Evolutionary conservation across 2,888 invertebrate species (phyloP), one percentile per base, ranked within the genome.

Genomic region (Synergus laeviventris): DNA sequence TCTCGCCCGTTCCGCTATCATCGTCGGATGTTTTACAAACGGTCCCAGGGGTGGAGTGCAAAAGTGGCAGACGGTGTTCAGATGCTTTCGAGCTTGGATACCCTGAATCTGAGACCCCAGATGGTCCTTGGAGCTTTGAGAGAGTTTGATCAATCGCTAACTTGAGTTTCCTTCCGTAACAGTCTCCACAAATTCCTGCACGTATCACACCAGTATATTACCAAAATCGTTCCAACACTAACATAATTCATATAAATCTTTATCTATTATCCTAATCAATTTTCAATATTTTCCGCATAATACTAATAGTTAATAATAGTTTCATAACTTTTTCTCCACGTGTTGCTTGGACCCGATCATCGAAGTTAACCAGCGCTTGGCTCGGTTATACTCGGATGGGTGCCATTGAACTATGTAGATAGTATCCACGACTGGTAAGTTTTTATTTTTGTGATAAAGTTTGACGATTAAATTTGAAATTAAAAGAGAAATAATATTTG

Each of bases 61-160:
- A 70, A 70, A 49, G 70, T 49, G 70, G 49, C 31, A 70, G 49
- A 49, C 70, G n/a, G 36, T 18, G 70, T 70, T 70, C 70, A 70
- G 70, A 70, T 49, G 70, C 36, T 70, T 24, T 36, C 70, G 31
- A 70, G 49, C 70, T 70, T 49, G 49, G 49, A 54, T 70, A 49
- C 49, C 70, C 45, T 70, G 70, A 70, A 70, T 70, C 70, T 70
- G 45, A 70, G 49, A 70, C 70, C 36, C 49, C 49, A 70, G 70
- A 36, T 49, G 49, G 49, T 49, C 70, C 70, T 70, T 70, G n/a
- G 70, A 70, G 70, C 70, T 70, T 70, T 36, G 49, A 49, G 49
- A 70, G 49, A 70, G 70, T 70, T 70, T 70, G 70, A 70, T 70
- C 70, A 70, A 70, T 70, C 49, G 70, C 70, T 70, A 70, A 70